Percentiles rank a stretch among this genome's conserved stretches.
These are phyloP conservation scores for Bombus haemorrhoidalis DNA, from an alignment of 1,140 invertebrate genomes.

Conservation along the genomic window DNA sequence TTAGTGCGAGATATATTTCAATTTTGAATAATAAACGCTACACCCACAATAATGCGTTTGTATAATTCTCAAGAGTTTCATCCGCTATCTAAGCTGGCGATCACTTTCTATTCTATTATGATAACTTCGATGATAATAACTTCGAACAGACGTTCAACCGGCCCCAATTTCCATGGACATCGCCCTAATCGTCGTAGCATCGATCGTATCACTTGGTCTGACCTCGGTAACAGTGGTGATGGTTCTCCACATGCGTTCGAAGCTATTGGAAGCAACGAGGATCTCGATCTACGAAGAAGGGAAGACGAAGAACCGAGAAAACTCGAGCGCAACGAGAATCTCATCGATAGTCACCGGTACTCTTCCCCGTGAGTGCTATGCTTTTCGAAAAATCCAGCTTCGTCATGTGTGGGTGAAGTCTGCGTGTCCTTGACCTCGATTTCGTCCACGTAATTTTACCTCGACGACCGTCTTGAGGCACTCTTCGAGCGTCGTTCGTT, in stretches of 20 bases:
- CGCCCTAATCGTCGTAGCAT: constrained; percentile 76
- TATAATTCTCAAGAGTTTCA: too few species aligned
- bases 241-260: constrained; percentile 77
- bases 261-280: constrained; percentile 75
- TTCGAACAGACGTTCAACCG: constrained; percentile 55
- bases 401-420: constrained; percentile 35
- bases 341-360: constrained; percentile 37
- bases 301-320: constrained; percentile 61
- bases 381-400: neutral
- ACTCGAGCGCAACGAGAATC: constrained; percentile 37
- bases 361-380: constrained; percentile 60
- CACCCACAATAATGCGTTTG: too few species aligned
- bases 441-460: constrained; percentile 33
- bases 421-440: constrained; percentile 50
- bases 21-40: too few species aligned
- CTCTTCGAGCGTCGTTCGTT: neutral
- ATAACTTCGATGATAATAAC: too few species aligned
- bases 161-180: constrained; percentile 74
- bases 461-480: constrained; percentile 27
- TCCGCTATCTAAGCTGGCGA: too few species aligned
- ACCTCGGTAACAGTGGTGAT: constrained; percentile 76
- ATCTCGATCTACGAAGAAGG: constrained; percentile 75
- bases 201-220: constrained; percentile 77
- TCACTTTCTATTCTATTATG: too few species aligned
- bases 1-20: too few species aligned